Conservation (phyloP, 2,113 vertebrate species). For the Sardina pilchardus region DNA sequence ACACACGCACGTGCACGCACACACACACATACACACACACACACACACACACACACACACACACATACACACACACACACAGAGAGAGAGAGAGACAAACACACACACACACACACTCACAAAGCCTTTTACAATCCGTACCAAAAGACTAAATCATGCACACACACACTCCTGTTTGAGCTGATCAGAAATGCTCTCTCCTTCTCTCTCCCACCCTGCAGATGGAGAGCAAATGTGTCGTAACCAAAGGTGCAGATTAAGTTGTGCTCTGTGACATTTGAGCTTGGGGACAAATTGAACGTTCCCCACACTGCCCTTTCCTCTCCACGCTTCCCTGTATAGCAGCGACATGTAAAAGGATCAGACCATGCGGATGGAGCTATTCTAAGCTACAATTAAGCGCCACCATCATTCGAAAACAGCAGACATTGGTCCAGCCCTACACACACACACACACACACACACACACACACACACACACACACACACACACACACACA, state of each 20-base stretch:
- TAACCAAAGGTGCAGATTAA: conserved; percentile 31
- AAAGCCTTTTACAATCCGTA: background rate
- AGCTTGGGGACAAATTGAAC: conserved; percentile 41
- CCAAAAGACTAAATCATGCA: too few relatives aligned
- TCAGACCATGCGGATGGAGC: background rate
- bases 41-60: conserved; percentile 5
- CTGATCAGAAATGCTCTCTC: background rate
- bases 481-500: background rate
- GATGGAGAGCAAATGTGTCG: conserved; percentile 32
- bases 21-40: background rate
- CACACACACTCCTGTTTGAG: background rate
- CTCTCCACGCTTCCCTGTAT: conserved; percentile 31
- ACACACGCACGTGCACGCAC: too few relatives aligned
- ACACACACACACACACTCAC: conserved; percentile 6
- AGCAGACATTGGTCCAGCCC: too few relatives aligned
- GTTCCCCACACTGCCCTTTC: conserved; percentile 39
- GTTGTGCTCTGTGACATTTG: conserved; percentile 48
- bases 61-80: conserved; percentile 5
- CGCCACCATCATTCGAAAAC: too few relatives aligned
- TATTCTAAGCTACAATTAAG: too few relatives aligned
- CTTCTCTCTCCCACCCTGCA: conserved; percentile 20
- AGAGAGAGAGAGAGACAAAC: too few relatives aligned
- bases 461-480: too few relatives aligned
- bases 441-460: too few relatives aligned
- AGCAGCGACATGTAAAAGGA: conserved; percentile 19